These are phyloP conservation scores for Pantherophis guttatus DNA, from an alignment of 2,113 vertebrate species.

Conservation along the genomic window DNA sequence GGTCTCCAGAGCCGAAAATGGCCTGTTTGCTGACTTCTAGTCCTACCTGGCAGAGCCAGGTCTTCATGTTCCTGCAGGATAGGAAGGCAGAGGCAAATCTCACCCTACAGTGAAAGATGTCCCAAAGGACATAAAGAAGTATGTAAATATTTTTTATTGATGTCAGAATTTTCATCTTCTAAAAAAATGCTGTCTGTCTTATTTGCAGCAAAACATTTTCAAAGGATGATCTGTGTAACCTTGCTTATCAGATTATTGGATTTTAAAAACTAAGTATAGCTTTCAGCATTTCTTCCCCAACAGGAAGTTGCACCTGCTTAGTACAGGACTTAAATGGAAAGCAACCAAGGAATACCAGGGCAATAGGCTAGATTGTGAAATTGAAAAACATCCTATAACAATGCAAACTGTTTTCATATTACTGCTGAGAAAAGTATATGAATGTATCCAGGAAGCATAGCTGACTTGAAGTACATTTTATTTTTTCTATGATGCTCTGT, in stretches of 20 bases:
- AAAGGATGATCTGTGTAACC: background rate
- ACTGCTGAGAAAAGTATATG: background rate
- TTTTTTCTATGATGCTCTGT: background rate
- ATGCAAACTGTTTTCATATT: background rate
- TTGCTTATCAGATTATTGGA: background rate
- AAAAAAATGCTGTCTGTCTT: background rate
- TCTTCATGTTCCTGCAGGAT: background rate
- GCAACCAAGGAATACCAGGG: background rate
- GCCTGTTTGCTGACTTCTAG: no score
- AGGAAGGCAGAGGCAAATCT: background rate
- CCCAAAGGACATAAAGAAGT: background rate
- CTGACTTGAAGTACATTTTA: background rate
- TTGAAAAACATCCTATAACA: background rate
- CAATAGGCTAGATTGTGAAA: background rate
- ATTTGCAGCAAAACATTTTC: background rate
- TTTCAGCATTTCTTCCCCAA: background rate
- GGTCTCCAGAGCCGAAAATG: no score
- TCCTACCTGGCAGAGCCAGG: no score
- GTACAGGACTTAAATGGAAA: background rate
- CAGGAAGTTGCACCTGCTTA: background rate
- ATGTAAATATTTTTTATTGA: background rate
- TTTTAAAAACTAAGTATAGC: background rate
- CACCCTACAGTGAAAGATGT: background rate
- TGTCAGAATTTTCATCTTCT: background rate
- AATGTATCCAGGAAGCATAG: background rate